A percentile compares a stretch with the other conserved stretches of the same genome.
phyloP scores from a whole-genome alignment of 2,113 vertebrate species.

The Rhinogobius similis region DNA sequence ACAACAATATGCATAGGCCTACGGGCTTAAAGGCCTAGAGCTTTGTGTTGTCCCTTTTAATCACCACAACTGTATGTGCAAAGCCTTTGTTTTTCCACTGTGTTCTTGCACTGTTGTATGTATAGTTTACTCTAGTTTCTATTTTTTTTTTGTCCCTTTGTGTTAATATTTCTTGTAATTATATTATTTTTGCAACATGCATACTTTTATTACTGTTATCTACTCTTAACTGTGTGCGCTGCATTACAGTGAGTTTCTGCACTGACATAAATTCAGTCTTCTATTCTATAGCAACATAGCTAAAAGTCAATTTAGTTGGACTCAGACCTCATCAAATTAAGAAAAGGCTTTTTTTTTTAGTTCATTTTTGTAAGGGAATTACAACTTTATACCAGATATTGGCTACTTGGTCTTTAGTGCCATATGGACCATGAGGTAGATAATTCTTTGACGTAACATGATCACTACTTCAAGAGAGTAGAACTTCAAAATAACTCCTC shows the following conservation, averaged over 20 bases:
- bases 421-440: too few species aligned
- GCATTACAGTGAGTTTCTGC: neutral
- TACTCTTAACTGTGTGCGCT: neutral
- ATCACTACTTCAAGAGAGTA: too few species aligned
- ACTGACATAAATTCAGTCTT: neutral
- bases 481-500: slow-evolving; percentile 53
- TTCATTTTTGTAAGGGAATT: too few species aligned
- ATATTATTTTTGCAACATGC: neutral
- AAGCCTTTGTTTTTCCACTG: neutral
- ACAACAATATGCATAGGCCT: too few species aligned
- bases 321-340: too few species aligned
- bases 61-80: too few species aligned
- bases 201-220: neutral
- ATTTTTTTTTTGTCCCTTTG: neutral
- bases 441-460: too few species aligned
- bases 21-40: neutral
- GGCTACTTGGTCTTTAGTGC: too few species aligned
- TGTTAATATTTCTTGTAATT: neutral
- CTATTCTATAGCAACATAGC: too few species aligned
- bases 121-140: neutral
- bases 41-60: neutral
- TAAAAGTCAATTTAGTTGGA: too few species aligned
- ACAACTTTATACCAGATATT: neutral
- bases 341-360: too few species aligned
- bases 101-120: neutral